phyloP scores from a whole-genome alignment of 1,140 invertebrate genomes.

The Reticulitermes speratus region DNA sequence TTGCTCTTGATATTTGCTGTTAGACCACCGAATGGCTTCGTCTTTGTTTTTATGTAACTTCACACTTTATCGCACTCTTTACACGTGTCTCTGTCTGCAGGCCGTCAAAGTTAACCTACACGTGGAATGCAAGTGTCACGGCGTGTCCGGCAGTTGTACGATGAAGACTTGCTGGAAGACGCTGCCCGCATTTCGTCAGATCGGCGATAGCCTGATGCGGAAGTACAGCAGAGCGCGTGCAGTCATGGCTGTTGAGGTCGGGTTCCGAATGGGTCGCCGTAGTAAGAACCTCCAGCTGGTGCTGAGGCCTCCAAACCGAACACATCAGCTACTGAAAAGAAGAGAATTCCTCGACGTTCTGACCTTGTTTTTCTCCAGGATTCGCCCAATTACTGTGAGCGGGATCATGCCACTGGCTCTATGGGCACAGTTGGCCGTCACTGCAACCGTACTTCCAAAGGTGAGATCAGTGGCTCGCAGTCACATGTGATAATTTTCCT shows the following conservation, averaged over 20 bases:
- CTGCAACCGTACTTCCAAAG: slow-evolving; percentile 81
- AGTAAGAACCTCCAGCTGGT: slow-evolving; percentile 46
- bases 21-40: too few relatives aligned
- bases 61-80: too few relatives aligned
- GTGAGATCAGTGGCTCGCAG: slow-evolving; percentile 46
- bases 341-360: slow-evolving; percentile 50
- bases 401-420: slow-evolving; percentile 68
- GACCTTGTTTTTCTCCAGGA: slow-evolving; percentile 86
- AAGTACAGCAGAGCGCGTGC: slow-evolving; percentile 80
- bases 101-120: slow-evolving; percentile 78
- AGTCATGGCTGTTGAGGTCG: slow-evolving; percentile 58
- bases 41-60: too few relatives aligned
- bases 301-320: slow-evolving; percentile 45
- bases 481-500: neutral
- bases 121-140: slow-evolving; percentile 93
- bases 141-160: slow-evolving; percentile 92
- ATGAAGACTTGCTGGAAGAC: slow-evolving; percentile 94
- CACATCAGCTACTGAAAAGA: slow-evolving; percentile 41
- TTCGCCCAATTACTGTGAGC: slow-evolving; percentile 92
- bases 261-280: slow-evolving; percentile 40
- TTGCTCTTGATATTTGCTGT: too few relatives aligned
- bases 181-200: slow-evolving; percentile 77
- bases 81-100: slow-evolving; percentile 53
- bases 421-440: slow-evolving; percentile 80
- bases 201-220: slow-evolving; percentile 79